Base-by-base conservation (phyloP, 2,888 invertebrate genomes). In the Ochlodes sylvanus region DNA sequence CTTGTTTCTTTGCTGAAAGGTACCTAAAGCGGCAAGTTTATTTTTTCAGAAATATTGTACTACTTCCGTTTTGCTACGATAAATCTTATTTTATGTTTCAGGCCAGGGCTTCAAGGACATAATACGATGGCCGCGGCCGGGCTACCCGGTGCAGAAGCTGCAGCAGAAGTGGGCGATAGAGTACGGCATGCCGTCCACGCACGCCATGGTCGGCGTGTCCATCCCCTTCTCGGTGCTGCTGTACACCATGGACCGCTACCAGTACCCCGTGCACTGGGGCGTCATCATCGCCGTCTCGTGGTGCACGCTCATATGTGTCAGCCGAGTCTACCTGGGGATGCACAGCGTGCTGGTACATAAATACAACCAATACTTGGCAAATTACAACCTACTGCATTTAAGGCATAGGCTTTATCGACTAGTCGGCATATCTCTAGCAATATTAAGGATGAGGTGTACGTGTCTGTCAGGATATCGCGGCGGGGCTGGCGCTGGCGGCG, bases 171-270 rank as follows among this genome's bases (percentile, higher is more conserved):
- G 98, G 97, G 96, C 97, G 1, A 89, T 97, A 75, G 98, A 98
- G 83, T 98, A 98, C 91, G 98, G 98, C 14, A 98, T 98, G 97
- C 98, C 98, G 1, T 98, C 98, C 14, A 98, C 98, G 0, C 98
- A 98, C 88, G 98, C 98, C 7, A 98, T 98, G 97, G 97, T 98
- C 47, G 97, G 97, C 0, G 95, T 97, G 15, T 96, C 97, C 0
- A 97, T 98, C 77, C 98, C 98, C 47, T 97, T 98, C 86, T 96
- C 97, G 0, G 95, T 98, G 63, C 88, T 98, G 65, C 89, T 97
- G 68, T 97, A 96, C 79, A 97, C 98, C 2, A 94, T 96, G 87
- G 95, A 96, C 79, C 93, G 97, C 87, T 98, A 98, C 85, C 95
- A 96, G 89, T 96, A 96, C 84, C 94, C 95, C 19, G 82, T 94